Evolutionary conservation across 2,113 vertebrate species (phyloP), one percentile per base, ranked within the genome.

Genomic region (human): DNA sequence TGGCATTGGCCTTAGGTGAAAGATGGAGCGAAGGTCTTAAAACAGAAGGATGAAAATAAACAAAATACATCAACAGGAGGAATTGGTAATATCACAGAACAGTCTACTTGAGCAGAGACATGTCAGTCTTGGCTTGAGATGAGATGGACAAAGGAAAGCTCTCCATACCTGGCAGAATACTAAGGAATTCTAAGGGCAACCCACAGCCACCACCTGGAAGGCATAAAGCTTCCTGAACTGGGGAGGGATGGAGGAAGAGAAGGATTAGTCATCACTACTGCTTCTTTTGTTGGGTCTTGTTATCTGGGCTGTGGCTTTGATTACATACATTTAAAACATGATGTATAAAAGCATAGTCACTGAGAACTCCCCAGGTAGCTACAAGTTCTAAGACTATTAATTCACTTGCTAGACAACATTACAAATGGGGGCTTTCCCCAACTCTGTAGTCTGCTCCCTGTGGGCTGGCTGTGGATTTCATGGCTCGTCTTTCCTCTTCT

Each of bases 301-400:
- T 40, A 8, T 43, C 23, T 22, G 50, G 64, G 38, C 17, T 86
- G 12, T 9, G 76, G 20, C n/a, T 22, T 64, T 55, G 57, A 23
- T 30, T 23, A 1, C 14, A 0, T 25, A 7, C 2, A 23, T 22
- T 40, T 64, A 48, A 55, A 66, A 10, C 55, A 27, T 6, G 50
- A 23, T 38, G 23, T 9, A 0, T 48, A 5, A 35, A 6, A 18
- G 14, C 22, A 0, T 27, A 10, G 1, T 8, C 23, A 18, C 16
- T 30, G 52, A 57, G 88, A 35, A 64, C 8, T 27, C 40, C 18
- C 8, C 5, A 13, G 30, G 14, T 16, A 20, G 38, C 40, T 45
- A 0, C 8, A 12, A 2, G 25, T 35, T 50, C 40, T 57, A 1
- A 72, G 92, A 45, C 8, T 20, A 32, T 35, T 61, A 23, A 7